A percentile compares a stretch with the other conserved stretches of the same genome.
phyloP scores from a whole-genome alignment of 2,888 invertebrate genomes.

The Nezara viridula region DNA sequence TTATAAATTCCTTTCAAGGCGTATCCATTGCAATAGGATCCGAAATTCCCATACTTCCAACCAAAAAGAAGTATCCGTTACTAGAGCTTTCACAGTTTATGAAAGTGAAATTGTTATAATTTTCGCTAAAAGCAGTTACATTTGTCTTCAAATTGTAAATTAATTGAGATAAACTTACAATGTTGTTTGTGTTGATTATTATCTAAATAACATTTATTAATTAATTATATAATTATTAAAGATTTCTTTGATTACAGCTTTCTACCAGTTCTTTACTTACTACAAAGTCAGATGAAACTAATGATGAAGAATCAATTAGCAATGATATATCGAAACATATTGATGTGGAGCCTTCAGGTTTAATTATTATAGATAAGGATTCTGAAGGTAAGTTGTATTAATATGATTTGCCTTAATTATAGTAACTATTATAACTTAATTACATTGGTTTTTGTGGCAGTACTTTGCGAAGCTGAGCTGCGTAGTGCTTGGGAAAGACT shows the following conservation, averaged over 20 bases:
- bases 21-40: too few species aligned
- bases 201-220: not conserved
- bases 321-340: constrained; percentile 48
- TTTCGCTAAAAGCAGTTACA: not conserved
- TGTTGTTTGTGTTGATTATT: not conserved
- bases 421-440: not conserved
- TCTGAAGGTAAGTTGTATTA: constrained; percentile 54
- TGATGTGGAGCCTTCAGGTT: constrained; percentile 51
- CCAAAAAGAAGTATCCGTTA: too few species aligned
- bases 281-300: constrained; percentile 40
- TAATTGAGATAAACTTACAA: not conserved
- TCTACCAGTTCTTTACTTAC: constrained; percentile 13
- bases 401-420: not conserved
- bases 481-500: constrained; percentile 76
- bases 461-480: constrained; percentile 73
- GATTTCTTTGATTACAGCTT: not conserved
- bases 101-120: too few species aligned
- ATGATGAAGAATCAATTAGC: constrained; percentile 39
- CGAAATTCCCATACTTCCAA: too few species aligned
- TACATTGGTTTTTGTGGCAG: constrained; percentile 16
- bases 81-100: too few species aligned
- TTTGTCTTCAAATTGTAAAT: not conserved
- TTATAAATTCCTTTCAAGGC: too few species aligned
- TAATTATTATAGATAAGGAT: constrained; percentile 56
- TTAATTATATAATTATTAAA: not conserved